Evolutionary conservation across 2,797 vertebrate genomes (phyloP), one percentile per base, ranked within the genome.

Genomic region (Sarcoramphus papa): DNA sequence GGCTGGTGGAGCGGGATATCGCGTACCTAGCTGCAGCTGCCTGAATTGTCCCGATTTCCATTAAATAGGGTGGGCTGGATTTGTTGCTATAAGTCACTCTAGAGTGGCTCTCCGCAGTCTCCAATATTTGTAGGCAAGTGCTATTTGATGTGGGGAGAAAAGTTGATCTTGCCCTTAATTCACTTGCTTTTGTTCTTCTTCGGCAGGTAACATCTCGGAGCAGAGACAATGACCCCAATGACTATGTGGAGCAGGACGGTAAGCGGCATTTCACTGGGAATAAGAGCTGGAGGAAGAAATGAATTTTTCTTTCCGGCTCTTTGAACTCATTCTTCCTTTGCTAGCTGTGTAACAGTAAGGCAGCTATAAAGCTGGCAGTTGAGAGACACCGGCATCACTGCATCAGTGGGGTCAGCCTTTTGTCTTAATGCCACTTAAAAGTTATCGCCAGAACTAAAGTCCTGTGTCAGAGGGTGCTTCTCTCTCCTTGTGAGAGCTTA

Each of bases 191-290:
- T 59, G 21, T 80, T 94, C 28, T 87, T 18, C 67, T 84, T 54
- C 17, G 91, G 31, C 97, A 99, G 99, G 99, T 99, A 78, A 99
- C 99, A 1, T 99, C 99, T 78, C 98, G 99, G 95, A 99, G 98
- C 98, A 98, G 99, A 97, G 99, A 99, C 97, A 99, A 99, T 0
- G 99, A 99, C 90, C 99, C 99, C 62, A 99, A 99, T 65, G 99
- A 99, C 96, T 99, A 99, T 0, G 99, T 99, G 60, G 99, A 99
- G 93, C 99, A 99, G 96, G 99, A 99, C 3, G 99, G 99, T 99
- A 88, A 98, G 98, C 22, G 6, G 21, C 1, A 4, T 43, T 25
- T 50, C 54, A 10, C 33, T 63, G 31, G 8, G 15, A 47, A 17
- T 14, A 35, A 21, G 41, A 73, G 3, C 65, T 88, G 17, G 40